phyloP scores from a whole-genome alignment of 2,888 invertebrate genomes.

The Polyploca ridens region DNA sequence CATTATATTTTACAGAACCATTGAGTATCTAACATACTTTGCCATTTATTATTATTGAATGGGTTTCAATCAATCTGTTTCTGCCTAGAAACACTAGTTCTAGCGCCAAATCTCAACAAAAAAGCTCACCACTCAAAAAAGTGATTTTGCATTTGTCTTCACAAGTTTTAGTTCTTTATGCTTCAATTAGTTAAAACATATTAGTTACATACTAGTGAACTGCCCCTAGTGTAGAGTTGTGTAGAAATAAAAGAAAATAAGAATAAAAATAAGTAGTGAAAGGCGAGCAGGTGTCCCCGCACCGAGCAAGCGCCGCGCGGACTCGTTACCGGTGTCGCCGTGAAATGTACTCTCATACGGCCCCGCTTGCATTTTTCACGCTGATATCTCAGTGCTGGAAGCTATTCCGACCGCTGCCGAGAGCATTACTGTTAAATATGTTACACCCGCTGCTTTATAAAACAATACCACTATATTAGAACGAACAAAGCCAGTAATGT shows the following conservation, averaged over 20 bases:
- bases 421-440: constrained; percentile 9
- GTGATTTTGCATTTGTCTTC: too few species aligned
- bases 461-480: constrained; percentile 1
- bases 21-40: too few species aligned
- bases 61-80: too few species aligned
- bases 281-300: not conserved
- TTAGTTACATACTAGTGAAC: not conserved
- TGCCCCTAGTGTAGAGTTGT: not conserved
- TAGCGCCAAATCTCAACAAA: too few species aligned
- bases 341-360: not conserved
- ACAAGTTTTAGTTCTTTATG: too few species aligned
- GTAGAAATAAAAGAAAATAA: constrained; percentile 1
- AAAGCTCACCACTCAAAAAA: too few species aligned
- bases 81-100: too few species aligned
- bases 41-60: too few species aligned
- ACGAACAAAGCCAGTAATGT: not conserved
- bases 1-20: too few species aligned
- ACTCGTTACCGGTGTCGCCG: not conserved
- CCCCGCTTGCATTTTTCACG: constrained; percentile 8
- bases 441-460: constrained; percentile 7
- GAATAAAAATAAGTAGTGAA: not conserved
- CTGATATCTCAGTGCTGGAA: constrained; percentile 5
- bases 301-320: not conserved
- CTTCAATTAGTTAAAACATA: not conserved
- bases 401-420: constrained; percentile 6